Conservation (phyloP, 2,888 invertebrate species). For the Spodoptera littoralis region DNA sequence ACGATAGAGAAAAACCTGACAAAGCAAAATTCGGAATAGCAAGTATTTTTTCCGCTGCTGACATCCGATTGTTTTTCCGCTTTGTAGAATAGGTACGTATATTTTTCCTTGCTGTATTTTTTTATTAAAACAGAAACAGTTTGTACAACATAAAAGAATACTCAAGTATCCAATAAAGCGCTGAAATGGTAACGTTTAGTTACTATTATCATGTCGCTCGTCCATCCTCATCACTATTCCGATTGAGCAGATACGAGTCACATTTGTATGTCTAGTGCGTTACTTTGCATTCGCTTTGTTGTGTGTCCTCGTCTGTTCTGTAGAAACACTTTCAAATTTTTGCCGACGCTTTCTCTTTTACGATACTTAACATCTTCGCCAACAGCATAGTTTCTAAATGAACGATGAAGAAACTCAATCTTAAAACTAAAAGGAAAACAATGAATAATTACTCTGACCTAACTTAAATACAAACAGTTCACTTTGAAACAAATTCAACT, state of each 20-base stretch:
- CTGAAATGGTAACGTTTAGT: conserved; percentile 14
- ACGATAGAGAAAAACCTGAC: background rate
- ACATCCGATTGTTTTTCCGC: conserved; percentile 12
- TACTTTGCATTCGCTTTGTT: conserved; percentile 72
- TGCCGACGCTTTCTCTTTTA: conserved; percentile 75
- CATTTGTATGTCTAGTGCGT: conserved; percentile 79
- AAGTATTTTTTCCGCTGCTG: conserved; percentile 18
- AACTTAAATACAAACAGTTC: conserved; percentile 15
- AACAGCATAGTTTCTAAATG: conserved; percentile 44
- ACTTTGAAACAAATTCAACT: conserved; percentile 55
- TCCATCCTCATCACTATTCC: conserved; percentile 76
- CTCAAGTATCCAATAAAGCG: background rate
- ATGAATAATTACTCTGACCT: background rate
- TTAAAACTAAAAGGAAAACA: conserved; percentile 1
- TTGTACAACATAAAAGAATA: background rate
- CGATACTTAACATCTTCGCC: conserved; percentile 52
- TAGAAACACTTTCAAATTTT: conserved; percentile 79
- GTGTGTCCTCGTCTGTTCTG: conserved; percentile 73
- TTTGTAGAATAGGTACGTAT: background rate
- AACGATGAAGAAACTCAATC: conserved; percentile 28
- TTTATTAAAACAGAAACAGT: conserved; percentile 2
- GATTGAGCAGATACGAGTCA: conserved; percentile 68
- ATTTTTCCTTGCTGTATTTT: conserved; percentile 6
- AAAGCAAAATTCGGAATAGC: conserved; percentile 17
- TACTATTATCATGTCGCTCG: conserved; percentile 52